Conservation (phyloP, 2,113 vertebrate genomes). For the Petrocephalus microphthalmus region DNA sequence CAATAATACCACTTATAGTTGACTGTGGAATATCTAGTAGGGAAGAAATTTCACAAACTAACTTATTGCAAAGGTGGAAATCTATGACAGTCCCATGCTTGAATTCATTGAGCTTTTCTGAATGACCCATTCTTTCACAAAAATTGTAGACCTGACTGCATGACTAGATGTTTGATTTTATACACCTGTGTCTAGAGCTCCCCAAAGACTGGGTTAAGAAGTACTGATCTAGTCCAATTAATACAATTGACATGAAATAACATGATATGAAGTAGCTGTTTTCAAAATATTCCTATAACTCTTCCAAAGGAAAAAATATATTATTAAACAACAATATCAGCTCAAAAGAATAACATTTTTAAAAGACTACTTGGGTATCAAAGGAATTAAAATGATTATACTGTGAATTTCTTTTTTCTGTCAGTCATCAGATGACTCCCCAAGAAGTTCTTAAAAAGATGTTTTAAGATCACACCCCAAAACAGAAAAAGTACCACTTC, state of each 20-base stretch:
- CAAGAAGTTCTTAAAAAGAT: neutral
- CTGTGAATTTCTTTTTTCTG: neutral
- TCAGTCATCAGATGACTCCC: neutral
- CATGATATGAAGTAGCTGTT: too few species aligned
- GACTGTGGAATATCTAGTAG: neutral
- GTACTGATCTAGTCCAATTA: too few species aligned
- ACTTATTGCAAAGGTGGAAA: neutral
- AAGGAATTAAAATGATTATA: neutral
- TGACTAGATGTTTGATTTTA: neutral
- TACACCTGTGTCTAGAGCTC: neutral
- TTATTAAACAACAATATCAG: neutral
- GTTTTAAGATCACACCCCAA: neutral
- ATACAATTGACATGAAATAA: too few species aligned
- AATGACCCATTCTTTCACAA: neutral
- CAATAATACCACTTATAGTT: neutral
- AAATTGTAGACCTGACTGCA: neutral
- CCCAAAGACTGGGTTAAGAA: too few species aligned
- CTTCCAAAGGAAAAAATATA: too few species aligned
- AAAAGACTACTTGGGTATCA: neutral
- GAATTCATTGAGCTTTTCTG: neutral
- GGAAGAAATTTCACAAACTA: neutral
- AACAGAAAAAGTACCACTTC: neutral
- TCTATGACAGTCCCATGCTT: neutral
- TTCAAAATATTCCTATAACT: too few species aligned
- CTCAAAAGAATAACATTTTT: neutral